These are phyloP conservation scores for Zaprionus africanus DNA, from an alignment of 1,140 invertebrate genomes.

Conservation along the genomic window DNA sequence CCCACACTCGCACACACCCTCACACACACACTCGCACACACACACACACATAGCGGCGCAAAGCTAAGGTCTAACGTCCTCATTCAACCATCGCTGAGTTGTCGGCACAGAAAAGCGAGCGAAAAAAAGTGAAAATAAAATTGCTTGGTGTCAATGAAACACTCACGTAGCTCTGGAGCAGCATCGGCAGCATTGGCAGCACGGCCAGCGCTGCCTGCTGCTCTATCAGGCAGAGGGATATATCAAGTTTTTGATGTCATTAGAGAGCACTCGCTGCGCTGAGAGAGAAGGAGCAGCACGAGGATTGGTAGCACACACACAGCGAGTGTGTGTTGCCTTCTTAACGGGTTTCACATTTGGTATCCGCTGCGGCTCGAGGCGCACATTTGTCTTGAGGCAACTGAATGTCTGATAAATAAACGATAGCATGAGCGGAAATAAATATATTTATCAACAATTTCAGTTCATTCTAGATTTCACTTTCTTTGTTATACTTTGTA, in stretches of 20 bases:
- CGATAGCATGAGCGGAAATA: background rate
- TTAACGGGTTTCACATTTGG: constrained; percentile 5
- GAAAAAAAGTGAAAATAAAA: constrained; percentile 37
- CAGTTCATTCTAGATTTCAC: background rate
- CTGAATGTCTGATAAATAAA: background rate
- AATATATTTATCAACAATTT: background rate
- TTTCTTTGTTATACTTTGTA: no score
- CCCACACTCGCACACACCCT: no score
- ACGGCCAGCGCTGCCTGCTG: constrained; percentile 6
- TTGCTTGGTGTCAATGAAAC: constrained; percentile 53
- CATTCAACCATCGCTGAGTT: constrained; percentile 32
- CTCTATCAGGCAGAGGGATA: constrained; percentile 40
- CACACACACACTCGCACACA: background rate
- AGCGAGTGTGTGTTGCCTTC: background rate
- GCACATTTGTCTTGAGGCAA: background rate
- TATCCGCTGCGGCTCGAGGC: background rate
- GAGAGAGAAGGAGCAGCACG: background rate
- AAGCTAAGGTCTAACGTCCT: constrained; percentile 44
- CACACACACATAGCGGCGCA: constrained; percentile 7
- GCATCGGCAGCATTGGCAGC: background rate
- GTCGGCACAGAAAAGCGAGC: constrained; percentile 3
- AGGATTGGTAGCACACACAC: background rate
- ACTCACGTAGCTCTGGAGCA: constrained; percentile 36
- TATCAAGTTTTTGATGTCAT: constrained; percentile 50
- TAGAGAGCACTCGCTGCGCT: constrained; percentile 27